Evolutionary conservation across 2,113 vertebrate genomes (phyloP).

Genomic region (Dicaeum eximium): DNA sequence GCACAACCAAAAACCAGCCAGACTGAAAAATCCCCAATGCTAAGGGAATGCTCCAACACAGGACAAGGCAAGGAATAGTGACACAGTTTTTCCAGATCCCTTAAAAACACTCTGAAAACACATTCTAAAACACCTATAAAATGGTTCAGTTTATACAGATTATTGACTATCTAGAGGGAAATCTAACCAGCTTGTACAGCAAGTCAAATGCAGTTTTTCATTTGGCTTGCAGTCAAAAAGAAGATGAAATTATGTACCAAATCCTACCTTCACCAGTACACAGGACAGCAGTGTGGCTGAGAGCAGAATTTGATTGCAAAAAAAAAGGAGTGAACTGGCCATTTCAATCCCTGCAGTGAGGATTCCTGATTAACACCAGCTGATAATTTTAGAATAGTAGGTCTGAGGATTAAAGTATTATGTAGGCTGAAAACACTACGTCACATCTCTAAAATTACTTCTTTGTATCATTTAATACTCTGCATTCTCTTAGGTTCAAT

Average conservation of each 20-base stretch:
- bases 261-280: neutral
- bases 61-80: neutral
- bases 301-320: neutral
- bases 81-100: neutral
- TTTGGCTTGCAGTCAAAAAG: neutral
- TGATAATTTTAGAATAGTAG: neutral
- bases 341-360: neutral
- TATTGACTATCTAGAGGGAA: neutral
- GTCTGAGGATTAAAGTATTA: slow-evolving; percentile 39
- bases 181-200: neutral
- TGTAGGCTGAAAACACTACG: neutral
- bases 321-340: neutral
- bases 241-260: neutral
- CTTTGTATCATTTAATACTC: neutral
- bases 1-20: neutral
- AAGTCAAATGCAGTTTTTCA: neutral
- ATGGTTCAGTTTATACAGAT: neutral
- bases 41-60: fast-evolving
- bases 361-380: neutral
- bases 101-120: neutral
- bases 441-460: slow-evolving; percentile 16
- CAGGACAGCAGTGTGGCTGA: neutral
- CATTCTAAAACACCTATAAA: neutral
- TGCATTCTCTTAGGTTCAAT: neutral
- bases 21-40: neutral